A percentile compares a stretch with the other conserved stretches of the same genome.
These are phyloP conservation scores for Oncopeltus fasciatus DNA, from an alignment of 1,140 invertebrate genomes.

Conservation along the genomic window DNA sequence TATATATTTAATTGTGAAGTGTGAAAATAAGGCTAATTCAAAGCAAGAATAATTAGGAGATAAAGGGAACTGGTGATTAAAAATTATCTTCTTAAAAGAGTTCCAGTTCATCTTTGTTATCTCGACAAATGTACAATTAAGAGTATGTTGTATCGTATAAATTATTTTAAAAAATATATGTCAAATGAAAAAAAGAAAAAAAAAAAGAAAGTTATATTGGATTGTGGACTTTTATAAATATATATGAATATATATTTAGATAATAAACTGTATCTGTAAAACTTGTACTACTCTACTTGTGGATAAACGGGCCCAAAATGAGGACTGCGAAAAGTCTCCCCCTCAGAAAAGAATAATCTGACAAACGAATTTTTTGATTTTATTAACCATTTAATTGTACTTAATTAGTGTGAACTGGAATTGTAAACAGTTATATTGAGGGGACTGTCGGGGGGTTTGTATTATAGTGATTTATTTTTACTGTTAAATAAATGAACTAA, in stretches of 20 bases:
- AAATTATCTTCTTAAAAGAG: too few species aligned
- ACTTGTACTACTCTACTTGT: constrained; percentile 7
- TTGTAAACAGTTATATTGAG: not conserved
- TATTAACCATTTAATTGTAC: constrained; percentile 6
- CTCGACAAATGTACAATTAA: not conserved
- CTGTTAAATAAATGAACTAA: constrained; percentile 15
- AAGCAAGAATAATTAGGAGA: too few species aligned
- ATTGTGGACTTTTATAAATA: not conserved
- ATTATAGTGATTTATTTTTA: constrained; percentile 18
- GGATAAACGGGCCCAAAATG: constrained; percentile 14
- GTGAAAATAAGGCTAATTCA: too few species aligned
- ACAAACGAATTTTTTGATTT: not conserved
- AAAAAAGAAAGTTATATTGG: not conserved
- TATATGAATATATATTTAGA: not conserved
- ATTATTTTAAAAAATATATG: not conserved
- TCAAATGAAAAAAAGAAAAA: not conserved
- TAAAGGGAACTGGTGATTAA: too few species aligned
- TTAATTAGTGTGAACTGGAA: not conserved
- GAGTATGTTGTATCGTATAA: not conserved
- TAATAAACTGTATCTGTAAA: constrained; percentile 1
- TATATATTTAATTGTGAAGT: too few species aligned
- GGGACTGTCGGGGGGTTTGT: constrained; percentile 5
- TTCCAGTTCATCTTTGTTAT: not conserved
- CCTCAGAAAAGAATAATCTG: not conserved
- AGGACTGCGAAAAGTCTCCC: constrained; percentile 13